Conservation (phyloP, 2,797 vertebrate genomes). For the Manis javanica region DNA sequence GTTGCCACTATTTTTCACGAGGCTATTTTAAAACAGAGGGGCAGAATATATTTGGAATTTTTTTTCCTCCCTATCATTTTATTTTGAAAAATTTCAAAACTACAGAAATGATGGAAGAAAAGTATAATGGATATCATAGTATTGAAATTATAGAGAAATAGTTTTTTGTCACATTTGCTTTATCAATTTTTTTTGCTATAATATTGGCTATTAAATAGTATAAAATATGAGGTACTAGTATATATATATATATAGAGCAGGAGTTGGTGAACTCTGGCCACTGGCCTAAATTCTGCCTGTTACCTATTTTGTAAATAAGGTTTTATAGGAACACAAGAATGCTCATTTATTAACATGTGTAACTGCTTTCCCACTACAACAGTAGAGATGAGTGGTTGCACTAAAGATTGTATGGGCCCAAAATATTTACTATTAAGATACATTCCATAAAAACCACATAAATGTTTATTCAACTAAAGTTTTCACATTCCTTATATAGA, state of each 20-base stretch:
- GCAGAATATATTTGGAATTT: not conserved
- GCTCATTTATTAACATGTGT: not conserved
- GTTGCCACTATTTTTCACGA: not conserved
- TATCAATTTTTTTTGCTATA: not conserved
- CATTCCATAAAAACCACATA: not conserved
- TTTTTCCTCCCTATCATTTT: not conserved
- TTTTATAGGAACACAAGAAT: not conserved
- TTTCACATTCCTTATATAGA: not conserved
- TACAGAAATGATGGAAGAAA: not conserved
- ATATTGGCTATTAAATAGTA: not conserved
- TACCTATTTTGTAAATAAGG: not conserved
- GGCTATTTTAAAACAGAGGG: not conserved
- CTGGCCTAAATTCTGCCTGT: not conserved
- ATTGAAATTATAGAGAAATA: not conserved
- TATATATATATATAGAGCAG: not conserved
- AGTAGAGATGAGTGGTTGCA: not conserved
- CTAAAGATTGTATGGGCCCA: not conserved
- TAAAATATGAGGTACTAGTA: not conserved
- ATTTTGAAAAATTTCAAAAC: not conserved
- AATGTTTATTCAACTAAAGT: not conserved
- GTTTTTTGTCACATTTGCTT: not conserved
- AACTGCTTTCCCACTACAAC: not conserved
- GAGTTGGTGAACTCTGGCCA: not conserved
- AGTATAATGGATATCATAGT: not conserved
- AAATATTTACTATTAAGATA: not conserved